Evolutionary conservation across 2,888 invertebrate genomes (phyloP).

Genomic region (Aleiodes alternator): DNA sequence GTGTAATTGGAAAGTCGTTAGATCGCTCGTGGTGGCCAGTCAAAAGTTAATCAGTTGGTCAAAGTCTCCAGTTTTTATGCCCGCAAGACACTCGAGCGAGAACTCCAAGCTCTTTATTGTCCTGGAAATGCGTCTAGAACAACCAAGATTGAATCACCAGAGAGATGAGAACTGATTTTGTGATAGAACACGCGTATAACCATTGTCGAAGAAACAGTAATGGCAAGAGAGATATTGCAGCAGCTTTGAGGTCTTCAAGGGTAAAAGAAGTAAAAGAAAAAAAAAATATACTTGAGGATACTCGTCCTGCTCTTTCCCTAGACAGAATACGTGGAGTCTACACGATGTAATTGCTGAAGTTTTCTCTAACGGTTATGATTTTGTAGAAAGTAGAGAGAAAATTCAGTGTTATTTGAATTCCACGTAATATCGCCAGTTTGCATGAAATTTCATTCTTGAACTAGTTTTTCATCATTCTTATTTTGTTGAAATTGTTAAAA

Average conservation of each 20-base stretch:
- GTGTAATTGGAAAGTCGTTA: no score
- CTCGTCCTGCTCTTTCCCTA: conserved; percentile 51
- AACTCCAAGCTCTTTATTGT: not conserved
- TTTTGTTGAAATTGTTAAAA: no score
- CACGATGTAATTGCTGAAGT: no score
- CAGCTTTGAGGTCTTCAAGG: not conserved
- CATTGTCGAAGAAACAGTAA: conserved; percentile 61
- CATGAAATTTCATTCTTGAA: no score
- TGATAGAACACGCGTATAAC: conserved; percentile 61
- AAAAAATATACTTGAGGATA: conserved; percentile 48
- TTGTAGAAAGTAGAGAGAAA: no score
- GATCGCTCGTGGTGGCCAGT: no score
- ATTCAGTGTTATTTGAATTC: no score
- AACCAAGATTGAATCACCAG: conserved; percentile 8
- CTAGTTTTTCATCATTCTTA: no score
- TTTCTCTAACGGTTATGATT: no score
- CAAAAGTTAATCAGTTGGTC: no score
- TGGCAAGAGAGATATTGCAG: conserved; percentile 51
- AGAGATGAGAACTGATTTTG: conserved; percentile 28
- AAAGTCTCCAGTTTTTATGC: not conserved
- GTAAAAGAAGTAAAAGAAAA: not conserved
- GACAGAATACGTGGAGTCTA: conserved; percentile 45
- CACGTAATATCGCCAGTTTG: no score
- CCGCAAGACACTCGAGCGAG: not conserved
- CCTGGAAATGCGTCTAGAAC: not conserved